A percentile compares a stretch with the other conserved stretches of the same genome.
Conservation (phyloP, 2,113 vertebrate genomes). For the Pluvialis apricaria region DNA sequence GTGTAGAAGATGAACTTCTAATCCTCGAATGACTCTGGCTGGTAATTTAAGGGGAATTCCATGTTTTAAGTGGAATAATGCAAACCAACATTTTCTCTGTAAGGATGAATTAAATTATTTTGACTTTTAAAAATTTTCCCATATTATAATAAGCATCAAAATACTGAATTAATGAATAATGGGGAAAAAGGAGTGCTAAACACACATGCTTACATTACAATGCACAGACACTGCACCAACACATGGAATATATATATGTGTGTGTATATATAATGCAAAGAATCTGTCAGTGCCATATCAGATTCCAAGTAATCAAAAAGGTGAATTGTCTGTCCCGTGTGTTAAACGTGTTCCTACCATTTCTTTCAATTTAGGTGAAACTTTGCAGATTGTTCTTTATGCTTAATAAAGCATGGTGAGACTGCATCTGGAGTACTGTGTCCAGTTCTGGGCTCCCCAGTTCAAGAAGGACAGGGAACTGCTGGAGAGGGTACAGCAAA, state of each 20-base stretch:
- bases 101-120: not conserved
- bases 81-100: not conserved
- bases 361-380: not conserved
- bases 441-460: too few relatives aligned
- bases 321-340: not conserved
- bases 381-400: not conserved
- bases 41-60: not conserved
- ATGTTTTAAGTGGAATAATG: not conserved
- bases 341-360: not conserved
- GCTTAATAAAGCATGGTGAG: too few relatives aligned
- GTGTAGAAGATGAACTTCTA: not conserved
- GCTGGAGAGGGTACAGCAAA: too few relatives aligned
- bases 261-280: not conserved
- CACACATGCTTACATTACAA: not conserved
- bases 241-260: not conserved
- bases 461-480: too few relatives aligned
- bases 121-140: not conserved
- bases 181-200: not conserved
- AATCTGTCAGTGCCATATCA: not conserved
- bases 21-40: not conserved
- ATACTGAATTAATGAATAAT: not conserved
- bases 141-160: not conserved
- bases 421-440: too few relatives aligned
- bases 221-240: not conserved
- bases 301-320: not conserved